phyloP scores from a whole-genome alignment of 2,113 vertebrate genomes.

The Lates calcarifer region DNA sequence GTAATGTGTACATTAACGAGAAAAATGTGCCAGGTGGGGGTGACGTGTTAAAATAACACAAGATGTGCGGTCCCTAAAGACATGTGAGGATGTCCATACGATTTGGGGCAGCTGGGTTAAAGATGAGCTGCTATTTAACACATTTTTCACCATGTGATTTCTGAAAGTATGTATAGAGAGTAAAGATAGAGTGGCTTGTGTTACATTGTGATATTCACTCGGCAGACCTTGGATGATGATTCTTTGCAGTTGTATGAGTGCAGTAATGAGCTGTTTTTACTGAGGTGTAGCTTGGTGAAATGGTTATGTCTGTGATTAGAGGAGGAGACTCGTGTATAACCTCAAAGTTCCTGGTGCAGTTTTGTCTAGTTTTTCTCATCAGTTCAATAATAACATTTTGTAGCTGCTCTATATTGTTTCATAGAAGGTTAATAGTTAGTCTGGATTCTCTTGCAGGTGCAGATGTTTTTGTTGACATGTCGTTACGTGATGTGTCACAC shows the following conservation, averaged over 20 bases:
- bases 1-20: constrained; percentile 45
- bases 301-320: neutral
- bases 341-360: neutral
- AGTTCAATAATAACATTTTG: no score
- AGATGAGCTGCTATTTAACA: constrained; percentile 7
- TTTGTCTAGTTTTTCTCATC: no score
- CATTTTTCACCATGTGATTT: constrained; percentile 2
- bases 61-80: constrained; percentile 28
- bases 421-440: no score
- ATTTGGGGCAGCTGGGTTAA: constrained; percentile 13
- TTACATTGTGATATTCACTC: neutral
- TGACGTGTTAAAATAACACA: constrained; percentile 33
- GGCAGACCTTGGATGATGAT: neutral
- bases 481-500: no score
- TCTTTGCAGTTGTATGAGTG: neutral
- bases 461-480: no score
- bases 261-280: neutral
- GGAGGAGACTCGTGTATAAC: neutral
- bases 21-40: constrained; percentile 31
- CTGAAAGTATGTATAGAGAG: no score
- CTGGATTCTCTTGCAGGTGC: no score
- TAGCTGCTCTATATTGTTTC: neutral
- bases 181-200: neutral
- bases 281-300: no score
- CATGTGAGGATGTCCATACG: constrained; percentile 1